Evolutionary conservation across 2,797 vertebrate species (phyloP), one percentile per base, ranked within the genome.

Genomic region (Typhlichthys subterraneus): DNA sequence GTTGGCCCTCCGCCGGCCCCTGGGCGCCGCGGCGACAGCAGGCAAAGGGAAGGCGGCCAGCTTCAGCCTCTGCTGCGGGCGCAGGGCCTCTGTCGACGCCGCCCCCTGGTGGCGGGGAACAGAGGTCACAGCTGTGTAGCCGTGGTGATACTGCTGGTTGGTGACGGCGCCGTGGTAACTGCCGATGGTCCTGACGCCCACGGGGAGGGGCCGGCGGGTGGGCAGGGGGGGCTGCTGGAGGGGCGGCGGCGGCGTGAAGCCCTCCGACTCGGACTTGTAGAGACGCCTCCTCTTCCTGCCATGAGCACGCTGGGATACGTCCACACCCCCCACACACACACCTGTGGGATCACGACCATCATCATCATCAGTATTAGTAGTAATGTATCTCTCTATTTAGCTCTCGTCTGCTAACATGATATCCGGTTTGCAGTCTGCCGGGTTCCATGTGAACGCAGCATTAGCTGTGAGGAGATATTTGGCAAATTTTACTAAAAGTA

Each of bases 221-320:
- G 17, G 4, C 77, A 72, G 47, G 45, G 51, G 73, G 90, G 91
- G 63, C 5, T 70, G 85, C 77, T 81, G 87, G 67, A 87, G 74
- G 38, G 65, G 86, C 66, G 38, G 38, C 61, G 75, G 76, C 0
- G 80, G 76, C 58, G 77, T 67, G 58, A 90, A 82, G 2, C 81
- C 59, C 12, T 93, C 93, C 0, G 93, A 93, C 59, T 94, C 93
- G 0, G 93, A 93, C 63, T 88, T 92, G 74, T 92, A 92, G 70
- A 92, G 91, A 2, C 89, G 53, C 14, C 93, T 77, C 57, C 91
- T 82, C 86, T 94, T 94, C 73, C 84, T 89, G 0, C 74, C 83
- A 4, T 86, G 65, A 0, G 63, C 53, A 12, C 85, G 67, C 55
- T 69, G 84, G 2, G 74, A 84, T 0, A 90, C 89, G 12, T 79